phyloP scores from a whole-genome alignment of 2,797 vertebrate species.

The Urophycis tenuis region DNA sequence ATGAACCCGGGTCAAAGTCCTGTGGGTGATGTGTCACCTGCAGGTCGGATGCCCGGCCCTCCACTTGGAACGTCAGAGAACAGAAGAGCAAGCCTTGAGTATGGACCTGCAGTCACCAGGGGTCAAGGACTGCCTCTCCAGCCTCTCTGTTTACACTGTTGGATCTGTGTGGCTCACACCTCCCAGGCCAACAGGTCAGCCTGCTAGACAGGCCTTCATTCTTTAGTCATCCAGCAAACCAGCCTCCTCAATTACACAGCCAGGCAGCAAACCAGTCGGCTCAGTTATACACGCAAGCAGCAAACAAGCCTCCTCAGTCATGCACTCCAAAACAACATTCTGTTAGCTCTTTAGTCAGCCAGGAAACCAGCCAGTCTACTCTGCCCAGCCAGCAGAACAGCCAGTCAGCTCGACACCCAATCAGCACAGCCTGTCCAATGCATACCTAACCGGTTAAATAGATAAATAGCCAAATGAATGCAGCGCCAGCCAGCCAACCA shows the following conservation, averaged over 20 bases:
- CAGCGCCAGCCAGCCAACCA: neutral
- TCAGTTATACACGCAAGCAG: too few species aligned
- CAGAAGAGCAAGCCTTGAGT: slow-evolving; percentile 38
- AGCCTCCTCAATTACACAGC: slow-evolving; percentile 1
- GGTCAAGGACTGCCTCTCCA: slow-evolving; percentile 63
- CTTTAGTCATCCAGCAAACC: slow-evolving; percentile 2
- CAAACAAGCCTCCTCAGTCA: too few species aligned
- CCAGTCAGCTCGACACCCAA: neutral
- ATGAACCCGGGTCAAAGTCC: slow-evolving; percentile 35
- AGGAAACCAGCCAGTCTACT: neutral
- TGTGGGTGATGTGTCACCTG: slow-evolving; percentile 32
- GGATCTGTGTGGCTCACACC: slow-evolving; percentile 68
- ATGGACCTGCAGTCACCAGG: slow-evolving; percentile 48
- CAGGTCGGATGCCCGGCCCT: slow-evolving; percentile 38
- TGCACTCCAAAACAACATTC: too few species aligned
- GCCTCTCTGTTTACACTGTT: slow-evolving; percentile 59
- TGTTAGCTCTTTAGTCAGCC: too few species aligned
- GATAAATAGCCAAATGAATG: neutral
- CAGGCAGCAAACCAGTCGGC: slow-evolving; percentile 20
- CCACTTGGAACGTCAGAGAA: slow-evolving; percentile 48
- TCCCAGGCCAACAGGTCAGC: slow-evolving; percentile 37
- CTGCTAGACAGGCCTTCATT: slow-evolving; percentile 39
- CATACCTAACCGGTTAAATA: neutral
- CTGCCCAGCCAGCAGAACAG: too few species aligned
- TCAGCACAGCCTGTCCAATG: neutral